phyloP scores from a whole-genome alignment of 2,888 invertebrate species.

The Nezara viridula region DNA sequence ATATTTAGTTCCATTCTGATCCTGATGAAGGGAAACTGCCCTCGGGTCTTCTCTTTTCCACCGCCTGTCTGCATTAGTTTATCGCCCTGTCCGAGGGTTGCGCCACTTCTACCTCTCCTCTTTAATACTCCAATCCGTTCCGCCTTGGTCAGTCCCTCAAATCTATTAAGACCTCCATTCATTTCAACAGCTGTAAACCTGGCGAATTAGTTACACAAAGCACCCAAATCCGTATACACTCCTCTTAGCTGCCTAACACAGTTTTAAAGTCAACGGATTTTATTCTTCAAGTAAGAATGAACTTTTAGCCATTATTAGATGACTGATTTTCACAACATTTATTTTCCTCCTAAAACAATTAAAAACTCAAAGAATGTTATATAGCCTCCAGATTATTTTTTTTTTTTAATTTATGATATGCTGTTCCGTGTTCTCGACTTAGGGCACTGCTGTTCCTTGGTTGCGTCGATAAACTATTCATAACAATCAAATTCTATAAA shows the following conservation, averaged over 20 bases:
- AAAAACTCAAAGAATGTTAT: too few species aligned
- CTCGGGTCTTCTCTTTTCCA: conserved; percentile 28
- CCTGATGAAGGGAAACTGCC: conserved; percentile 15
- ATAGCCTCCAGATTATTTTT: too few species aligned
- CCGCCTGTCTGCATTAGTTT: conserved; percentile 47
- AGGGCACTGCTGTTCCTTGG: too few species aligned
- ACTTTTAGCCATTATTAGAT: too few species aligned
- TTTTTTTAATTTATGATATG: too few species aligned
- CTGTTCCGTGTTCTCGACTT: too few species aligned
- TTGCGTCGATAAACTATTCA: too few species aligned
- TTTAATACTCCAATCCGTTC: conserved; percentile 42
- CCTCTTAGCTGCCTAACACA: background rate
- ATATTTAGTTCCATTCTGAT: conserved; percentile 51
- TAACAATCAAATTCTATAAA: too few species aligned
- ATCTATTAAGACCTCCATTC: conserved; percentile 36
- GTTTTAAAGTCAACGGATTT: background rate
- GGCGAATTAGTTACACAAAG: conserved; percentile 30
- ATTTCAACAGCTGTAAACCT: conserved; percentile 33
- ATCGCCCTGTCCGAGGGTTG: conserved; percentile 31
- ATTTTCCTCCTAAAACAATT: too few species aligned
- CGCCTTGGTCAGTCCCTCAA: conserved; percentile 37
- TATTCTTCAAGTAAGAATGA: background rate
- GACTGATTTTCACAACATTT: too few species aligned
- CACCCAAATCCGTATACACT: background rate
- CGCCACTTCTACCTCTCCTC: conserved; percentile 49